phyloP scores from a whole-genome alignment of 2,888 invertebrate genomes.

The Trachelus tabidus region DNA sequence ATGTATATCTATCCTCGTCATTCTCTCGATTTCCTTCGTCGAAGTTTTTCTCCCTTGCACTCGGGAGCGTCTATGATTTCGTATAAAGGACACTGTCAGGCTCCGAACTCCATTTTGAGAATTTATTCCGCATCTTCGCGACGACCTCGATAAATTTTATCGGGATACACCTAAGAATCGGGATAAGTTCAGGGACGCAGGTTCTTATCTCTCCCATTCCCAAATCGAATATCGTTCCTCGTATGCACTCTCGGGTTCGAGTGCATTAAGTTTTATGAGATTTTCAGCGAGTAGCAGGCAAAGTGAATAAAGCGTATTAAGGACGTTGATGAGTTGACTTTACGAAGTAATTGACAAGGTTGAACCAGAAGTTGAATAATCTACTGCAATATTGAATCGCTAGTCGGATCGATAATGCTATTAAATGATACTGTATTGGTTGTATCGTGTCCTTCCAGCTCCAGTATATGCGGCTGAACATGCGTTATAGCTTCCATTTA shows the following conservation, averaged over 20 bases:
- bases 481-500: neutral
- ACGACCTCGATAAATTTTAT: too few relatives aligned
- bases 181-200: too few relatives aligned
- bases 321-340: neutral
- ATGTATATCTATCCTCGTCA: too few relatives aligned
- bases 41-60: too few relatives aligned
- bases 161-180: too few relatives aligned
- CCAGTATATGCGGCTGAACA: neutral
- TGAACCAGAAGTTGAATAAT: too few relatives aligned
- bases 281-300: neutral
- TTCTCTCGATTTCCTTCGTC: too few relatives aligned
- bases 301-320: neutral
- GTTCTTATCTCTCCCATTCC: too few relatives aligned
- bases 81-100: too few relatives aligned
- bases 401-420: neutral
- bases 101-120: too few relatives aligned
- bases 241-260: neutral
- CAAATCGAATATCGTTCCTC: neutral
- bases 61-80: too few relatives aligned
- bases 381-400: neutral
- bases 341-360: neutral
- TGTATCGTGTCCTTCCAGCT: neutral
- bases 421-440: neutral
- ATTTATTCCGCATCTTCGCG: too few relatives aligned
- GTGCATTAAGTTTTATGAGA: neutral